Conservation (phyloP, 2,113 vertebrate species). For the Cercocebus atys region DNA sequence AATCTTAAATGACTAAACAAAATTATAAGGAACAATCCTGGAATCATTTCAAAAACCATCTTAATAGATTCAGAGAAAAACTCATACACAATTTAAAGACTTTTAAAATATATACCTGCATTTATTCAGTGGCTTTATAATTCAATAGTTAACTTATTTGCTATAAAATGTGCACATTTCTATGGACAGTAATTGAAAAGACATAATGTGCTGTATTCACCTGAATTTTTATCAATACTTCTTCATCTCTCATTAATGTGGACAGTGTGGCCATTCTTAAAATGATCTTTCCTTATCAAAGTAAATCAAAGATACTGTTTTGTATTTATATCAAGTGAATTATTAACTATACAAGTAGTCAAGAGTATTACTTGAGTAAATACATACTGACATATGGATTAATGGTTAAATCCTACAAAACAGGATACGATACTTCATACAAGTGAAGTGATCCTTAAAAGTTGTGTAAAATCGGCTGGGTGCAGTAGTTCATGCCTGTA, state of each 20-base stretch:
- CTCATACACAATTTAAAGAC: background rate
- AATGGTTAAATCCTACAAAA: conserved; percentile 40
- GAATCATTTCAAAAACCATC: conserved; percentile 16
- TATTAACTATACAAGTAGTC: background rate
- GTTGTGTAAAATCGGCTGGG: background rate
- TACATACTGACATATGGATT: background rate
- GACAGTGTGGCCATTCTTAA: background rate
- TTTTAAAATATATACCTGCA: background rate
- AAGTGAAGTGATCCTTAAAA: background rate
- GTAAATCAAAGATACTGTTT: background rate
- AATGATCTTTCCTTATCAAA: conserved; percentile 20
- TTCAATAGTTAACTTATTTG: background rate
- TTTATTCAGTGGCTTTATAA: background rate
- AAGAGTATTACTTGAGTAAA: background rate
- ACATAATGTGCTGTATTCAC: background rate
- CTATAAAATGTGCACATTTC: background rate
- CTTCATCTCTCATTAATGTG: background rate
- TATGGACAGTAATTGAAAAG: background rate
- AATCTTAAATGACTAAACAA: background rate
- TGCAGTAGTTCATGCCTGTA: no score
- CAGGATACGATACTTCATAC: background rate
- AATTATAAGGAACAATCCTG: background rate
- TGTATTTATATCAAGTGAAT: background rate
- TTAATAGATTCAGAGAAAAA: background rate
- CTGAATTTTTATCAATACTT: conserved; percentile 17